These are phyloP conservation scores for Campylomormyrus numenius DNA, from an alignment of 2,113 vertebrate genomes.

Conservation along the genomic window DNA sequence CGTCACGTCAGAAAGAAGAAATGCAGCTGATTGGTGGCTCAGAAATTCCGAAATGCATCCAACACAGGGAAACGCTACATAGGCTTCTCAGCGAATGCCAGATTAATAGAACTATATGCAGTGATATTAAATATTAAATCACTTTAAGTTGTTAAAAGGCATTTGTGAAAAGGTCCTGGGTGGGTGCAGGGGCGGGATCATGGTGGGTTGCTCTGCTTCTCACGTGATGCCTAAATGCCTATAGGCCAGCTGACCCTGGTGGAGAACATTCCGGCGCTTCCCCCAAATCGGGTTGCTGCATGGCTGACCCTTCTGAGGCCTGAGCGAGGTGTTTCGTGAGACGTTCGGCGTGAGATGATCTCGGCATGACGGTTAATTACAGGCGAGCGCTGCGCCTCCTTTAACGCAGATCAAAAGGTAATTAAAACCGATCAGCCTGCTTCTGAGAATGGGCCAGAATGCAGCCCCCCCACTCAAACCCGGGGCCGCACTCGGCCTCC, in stretches of 20 bases:
- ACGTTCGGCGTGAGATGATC: neutral
- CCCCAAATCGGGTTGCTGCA: neutral
- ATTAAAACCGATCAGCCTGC: neutral
- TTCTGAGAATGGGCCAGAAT: neutral
- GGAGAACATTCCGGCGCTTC: neutral
- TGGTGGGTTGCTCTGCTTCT: neutral
- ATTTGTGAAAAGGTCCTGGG: neutral
- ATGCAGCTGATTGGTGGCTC: neutral
- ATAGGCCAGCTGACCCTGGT: neutral
- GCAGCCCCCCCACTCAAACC: neutral
- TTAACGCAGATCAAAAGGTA: neutral
- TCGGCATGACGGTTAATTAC: neutral
- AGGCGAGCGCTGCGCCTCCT: neutral
- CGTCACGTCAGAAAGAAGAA: neutral
- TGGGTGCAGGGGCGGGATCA: neutral
- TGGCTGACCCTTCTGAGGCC: neutral
- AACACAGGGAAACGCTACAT: neutral
- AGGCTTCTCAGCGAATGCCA: neutral
- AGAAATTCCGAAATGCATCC: neutral
- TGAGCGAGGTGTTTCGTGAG: neutral
- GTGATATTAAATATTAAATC: neutral
- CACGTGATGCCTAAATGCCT: neutral
- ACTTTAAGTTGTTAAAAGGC: neutral
- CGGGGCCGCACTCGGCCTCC: neutral
- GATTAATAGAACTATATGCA: neutral